Evolutionary conservation across 2,113 vertebrate genomes (phyloP).

Genomic region (Perca schrenkii): DNA sequence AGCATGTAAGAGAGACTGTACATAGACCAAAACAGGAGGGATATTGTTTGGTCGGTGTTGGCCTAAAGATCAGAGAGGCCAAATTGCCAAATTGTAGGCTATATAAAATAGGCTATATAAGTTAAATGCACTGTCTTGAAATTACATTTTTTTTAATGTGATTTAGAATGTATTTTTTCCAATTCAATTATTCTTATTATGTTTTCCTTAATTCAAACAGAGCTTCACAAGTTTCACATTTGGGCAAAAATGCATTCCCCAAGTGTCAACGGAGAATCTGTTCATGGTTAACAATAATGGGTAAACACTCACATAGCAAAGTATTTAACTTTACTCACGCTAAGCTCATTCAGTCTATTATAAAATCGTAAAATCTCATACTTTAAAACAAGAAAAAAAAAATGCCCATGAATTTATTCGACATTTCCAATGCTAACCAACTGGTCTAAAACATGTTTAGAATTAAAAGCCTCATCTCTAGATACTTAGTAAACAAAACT

Average conservation of each 20-base stretch:
- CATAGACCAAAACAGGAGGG: neutral
- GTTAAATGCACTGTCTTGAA: neutral
- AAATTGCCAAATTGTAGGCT: neutral
- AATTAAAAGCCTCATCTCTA: neutral
- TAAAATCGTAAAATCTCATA: neutral
- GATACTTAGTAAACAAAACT: neutral
- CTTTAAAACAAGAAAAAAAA: neutral
- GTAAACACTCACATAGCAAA: neutral
- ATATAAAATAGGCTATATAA: neutral
- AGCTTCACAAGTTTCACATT: neutral
- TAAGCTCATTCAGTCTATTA: neutral
- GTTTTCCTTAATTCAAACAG: neutral
- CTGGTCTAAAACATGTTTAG: no score
- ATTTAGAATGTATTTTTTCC: neutral
- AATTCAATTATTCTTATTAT: neutral
- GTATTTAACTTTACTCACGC: neutral
- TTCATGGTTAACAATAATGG: neutral
- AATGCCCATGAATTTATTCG: neutral
- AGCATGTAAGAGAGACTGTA: neutral
- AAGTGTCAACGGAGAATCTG: neutral
- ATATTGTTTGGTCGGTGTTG: conserved; percentile 2
- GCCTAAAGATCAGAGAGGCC: neutral
- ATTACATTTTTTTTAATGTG: neutral
- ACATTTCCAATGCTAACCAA: neutral
- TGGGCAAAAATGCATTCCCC: neutral